A percentile compares a stretch with the other conserved stretches of the same genome.
Evolutionary conservation across 2,113 vertebrate species (phyloP).

Genomic region (Misgurnus anguillicaudatus): DNA sequence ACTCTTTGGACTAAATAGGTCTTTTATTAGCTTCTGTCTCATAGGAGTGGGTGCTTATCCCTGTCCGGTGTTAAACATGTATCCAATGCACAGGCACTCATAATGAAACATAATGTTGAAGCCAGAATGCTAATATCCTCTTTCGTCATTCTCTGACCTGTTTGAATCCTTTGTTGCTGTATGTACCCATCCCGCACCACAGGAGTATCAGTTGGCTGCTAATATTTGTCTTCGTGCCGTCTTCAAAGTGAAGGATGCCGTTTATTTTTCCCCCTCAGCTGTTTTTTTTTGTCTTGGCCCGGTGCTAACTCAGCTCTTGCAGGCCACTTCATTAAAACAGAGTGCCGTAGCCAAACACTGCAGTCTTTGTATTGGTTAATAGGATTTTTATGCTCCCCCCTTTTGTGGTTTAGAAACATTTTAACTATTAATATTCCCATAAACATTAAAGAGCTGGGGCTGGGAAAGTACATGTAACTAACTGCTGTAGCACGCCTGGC

Average conservation of each 20-base stretch:
- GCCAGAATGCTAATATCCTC: constrained; percentile 36
- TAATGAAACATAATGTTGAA: constrained; percentile 47
- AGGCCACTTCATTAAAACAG: constrained; percentile 54
- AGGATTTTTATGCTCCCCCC: constrained; percentile 69
- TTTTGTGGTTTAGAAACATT: constrained; percentile 62
- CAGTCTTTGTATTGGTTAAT: constrained; percentile 71
- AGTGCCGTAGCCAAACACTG: constrained; percentile 63
- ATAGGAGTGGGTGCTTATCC: constrained; percentile 43
- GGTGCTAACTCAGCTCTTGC: constrained; percentile 56
- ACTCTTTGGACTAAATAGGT: constrained; percentile 24
- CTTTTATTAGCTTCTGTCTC: constrained; percentile 40
- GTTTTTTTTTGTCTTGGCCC: constrained; percentile 40
- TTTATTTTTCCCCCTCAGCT: constrained; percentile 30
- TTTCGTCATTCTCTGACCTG: constrained; percentile 1
- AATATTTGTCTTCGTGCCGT: constrained; percentile 47
- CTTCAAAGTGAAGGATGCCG: constrained; percentile 27
- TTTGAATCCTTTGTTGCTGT: constrained; percentile 12
- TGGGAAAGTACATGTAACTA: constrained; percentile 57
- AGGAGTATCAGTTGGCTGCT: constrained; percentile 13
- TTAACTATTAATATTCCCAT: constrained; percentile 68
- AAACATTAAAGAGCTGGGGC: constrained; percentile 43
- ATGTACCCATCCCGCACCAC: not conserved
- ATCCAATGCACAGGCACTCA: constrained; percentile 29
- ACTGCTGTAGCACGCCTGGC: constrained; percentile 53
- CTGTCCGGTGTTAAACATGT: constrained; percentile 30